Conservation (phyloP, 2,888 invertebrate species). For the Arctia plantaginis region DNA sequence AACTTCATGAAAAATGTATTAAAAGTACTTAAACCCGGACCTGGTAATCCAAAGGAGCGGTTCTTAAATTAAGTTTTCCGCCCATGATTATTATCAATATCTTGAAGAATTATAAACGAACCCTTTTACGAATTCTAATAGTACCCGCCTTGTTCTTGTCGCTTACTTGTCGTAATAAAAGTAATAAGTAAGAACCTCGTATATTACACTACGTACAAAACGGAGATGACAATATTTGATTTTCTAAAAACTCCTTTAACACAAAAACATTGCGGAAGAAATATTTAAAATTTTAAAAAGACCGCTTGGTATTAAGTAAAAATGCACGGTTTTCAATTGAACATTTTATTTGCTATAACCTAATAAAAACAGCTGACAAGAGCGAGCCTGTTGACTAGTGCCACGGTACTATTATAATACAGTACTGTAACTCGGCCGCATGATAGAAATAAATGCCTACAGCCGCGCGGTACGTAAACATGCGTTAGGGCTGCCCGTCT, state of each 20-base stretch:
- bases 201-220: conserved; percentile 9
- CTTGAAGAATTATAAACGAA: conserved; percentile 52
- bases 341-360: too few species aligned
- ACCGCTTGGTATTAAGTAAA: too few species aligned
- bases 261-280: neutral
- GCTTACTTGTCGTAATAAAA: conserved; percentile 43
- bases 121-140: conserved; percentile 49
- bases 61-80: conserved; percentile 46
- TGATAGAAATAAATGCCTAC: too few species aligned
- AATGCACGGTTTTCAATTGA: too few species aligned
- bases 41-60: conserved; percentile 31
- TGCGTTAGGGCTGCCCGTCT: too few species aligned
- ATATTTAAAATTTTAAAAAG: neutral
- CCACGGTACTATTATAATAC: too few species aligned
- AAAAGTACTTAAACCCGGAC: conserved; percentile 32
- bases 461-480: too few species aligned
- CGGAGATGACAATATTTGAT: neutral
- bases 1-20: neutral
- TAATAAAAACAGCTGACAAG: too few species aligned
- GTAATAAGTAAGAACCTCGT: conserved; percentile 25
- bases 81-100: conserved; percentile 51
- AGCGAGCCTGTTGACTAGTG: too few species aligned
- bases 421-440: too few species aligned
- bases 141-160: conserved; percentile 47
- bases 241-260: neutral